Evolutionary conservation across 2,888 invertebrate species (phyloP).

Genomic region (Melikaiella ostensackeni): DNA sequence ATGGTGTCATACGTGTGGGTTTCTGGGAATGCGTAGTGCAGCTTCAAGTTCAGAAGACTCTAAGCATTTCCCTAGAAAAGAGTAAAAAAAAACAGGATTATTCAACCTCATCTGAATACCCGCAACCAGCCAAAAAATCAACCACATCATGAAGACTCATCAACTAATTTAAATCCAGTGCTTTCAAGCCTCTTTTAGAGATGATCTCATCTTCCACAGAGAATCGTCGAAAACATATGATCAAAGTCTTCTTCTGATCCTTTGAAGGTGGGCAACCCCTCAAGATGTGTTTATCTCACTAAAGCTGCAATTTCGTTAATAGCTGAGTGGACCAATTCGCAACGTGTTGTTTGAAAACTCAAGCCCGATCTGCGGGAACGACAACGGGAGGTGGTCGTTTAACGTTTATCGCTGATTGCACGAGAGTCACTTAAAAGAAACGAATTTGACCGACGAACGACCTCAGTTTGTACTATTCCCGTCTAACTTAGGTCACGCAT

Average conservation of each 20-base stretch:
- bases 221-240: not conserved
- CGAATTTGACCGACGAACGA: constrained; percentile 51
- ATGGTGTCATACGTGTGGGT: not conserved
- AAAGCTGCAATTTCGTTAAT: constrained; percentile 23
- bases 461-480: constrained; percentile 42
- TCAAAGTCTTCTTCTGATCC: not conserved
- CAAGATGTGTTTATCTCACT: constrained; percentile 10
- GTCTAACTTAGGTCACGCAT: constrained; percentile 33
- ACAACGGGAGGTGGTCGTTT: not conserved
- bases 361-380: not conserved
- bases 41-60: not conserved
- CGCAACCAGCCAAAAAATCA: not conserved
- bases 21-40: not conserved
- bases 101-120: too few species aligned
- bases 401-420: constrained; percentile 38
- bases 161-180: not conserved
- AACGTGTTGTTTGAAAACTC: constrained; percentile 5
- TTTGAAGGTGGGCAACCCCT: not conserved
- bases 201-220: not conserved
- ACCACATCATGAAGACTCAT: not conserved
- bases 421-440: constrained; percentile 49
- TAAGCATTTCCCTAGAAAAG: not conserved
- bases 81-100: not conserved
- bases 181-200: not conserved
- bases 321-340: constrained; percentile 22